Base-by-base conservation (phyloP, 2,888 invertebrate species). In the Tachina lurida region DNA sequence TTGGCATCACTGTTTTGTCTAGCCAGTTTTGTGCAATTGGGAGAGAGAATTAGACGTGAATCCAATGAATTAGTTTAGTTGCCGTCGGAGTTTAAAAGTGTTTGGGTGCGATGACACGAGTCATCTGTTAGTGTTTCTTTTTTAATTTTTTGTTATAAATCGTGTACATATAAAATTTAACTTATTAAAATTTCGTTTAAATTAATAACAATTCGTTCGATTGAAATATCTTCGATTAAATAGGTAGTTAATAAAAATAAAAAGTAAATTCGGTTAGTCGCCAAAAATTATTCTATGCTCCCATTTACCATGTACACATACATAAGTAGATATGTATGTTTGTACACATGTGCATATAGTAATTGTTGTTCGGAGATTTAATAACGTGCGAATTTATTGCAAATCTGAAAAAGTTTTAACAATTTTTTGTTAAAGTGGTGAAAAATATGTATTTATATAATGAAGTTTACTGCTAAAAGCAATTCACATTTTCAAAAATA, bases 1-100 rank as follows among this genome's bases (percentile, higher is more conserved):
- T n/a, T n/a, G n/a, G n/a, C n/a, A n/a, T n/a, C n/a, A n/a, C n/a
- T n/a, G n/a, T n/a, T n/a, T n/a, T 43, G 3, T 41, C 65, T 49
- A 58, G 19, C 41, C 5, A 31, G 31, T 47, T 84, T 62, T 62
- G 49, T 81, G 52, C 31, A 31, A 31, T 47, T 84, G 54, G 47
- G 49, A 78, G 52, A 68, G 81, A 74, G 81, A 81, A 73, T 77
- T 60, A 7, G 70, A 73, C 58, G 81, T 68, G 41, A 79, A 56
- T 43, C 45, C 39, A 68, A 76, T 71, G 70, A 78, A 70, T 78
- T 45, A 60, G 31, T 63, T 87, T 74, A 88, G 88, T 88, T 87
- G 87, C 86, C 86, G 86, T 85, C 87, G 88, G 85, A 88, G 87
- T 87, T 87, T 88, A 49, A 85, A 88, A 87, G 78, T 84, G 85